These are phyloP conservation scores for Prosopocoilus inquinatus DNA, from an alignment of 2,888 invertebrate genomes.

Conservation along the genomic window DNA sequence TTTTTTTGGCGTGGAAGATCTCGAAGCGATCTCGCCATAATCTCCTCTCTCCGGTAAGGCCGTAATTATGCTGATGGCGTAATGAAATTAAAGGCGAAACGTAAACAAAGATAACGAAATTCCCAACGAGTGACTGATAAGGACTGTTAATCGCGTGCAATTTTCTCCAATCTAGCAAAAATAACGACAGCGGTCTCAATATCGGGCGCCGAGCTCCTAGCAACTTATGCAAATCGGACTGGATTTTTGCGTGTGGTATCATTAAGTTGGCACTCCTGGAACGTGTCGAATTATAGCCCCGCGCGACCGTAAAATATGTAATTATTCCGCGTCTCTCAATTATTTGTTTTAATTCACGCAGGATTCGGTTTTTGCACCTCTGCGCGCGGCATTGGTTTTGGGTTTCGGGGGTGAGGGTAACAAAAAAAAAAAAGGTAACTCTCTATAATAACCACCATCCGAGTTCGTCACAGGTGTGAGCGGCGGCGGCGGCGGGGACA, in stretches of 20 bases:
- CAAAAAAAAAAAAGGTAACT: too few species aligned
- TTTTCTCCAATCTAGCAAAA: constrained; percentile 5
- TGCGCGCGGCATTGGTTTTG: too few species aligned
- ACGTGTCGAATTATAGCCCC: constrained; percentile 25
- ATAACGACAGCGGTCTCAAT: constrained; percentile 14
- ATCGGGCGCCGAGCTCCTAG: constrained; percentile 25
- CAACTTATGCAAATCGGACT: constrained; percentile 30
- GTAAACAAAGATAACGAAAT: too few species aligned
- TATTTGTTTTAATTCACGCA: background rate
- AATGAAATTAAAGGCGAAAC: too few species aligned
- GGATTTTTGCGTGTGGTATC: constrained; percentile 28
- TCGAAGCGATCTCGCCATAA: too few species aligned
- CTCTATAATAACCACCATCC: too few species aligned
- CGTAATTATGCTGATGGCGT: too few species aligned
- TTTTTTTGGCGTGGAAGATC: too few species aligned
- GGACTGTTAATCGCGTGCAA: constrained; percentile 1
- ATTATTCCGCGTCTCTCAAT: constrained; percentile 9
- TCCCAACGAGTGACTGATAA: background rate
- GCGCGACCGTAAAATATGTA: constrained; percentile 9
- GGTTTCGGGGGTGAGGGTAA: constrained; percentile 6
- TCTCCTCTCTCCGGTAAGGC: too few species aligned
- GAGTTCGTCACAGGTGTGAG: constrained; percentile 25
- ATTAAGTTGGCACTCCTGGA: constrained; percentile 25
- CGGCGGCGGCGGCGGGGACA: constrained; percentile 22
- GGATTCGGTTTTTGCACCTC: constrained; percentile 4